Evolutionary conservation across 2,113 vertebrate genomes (phyloP).

Genomic region (Solea solea): DNA sequence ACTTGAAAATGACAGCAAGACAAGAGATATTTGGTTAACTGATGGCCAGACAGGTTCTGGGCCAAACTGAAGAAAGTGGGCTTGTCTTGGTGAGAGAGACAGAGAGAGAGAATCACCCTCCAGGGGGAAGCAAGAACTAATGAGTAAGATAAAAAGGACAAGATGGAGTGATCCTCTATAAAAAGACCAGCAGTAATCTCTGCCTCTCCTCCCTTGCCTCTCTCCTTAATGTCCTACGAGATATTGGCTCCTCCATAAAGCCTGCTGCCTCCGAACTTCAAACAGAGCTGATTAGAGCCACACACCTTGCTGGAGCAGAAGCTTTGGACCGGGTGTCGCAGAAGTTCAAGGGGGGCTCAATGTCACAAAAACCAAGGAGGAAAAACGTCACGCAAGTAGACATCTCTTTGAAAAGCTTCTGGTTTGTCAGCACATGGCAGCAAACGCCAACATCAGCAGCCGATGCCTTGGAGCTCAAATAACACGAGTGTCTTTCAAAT

Average conservation of each 20-base stretch:
- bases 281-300: conserved; percentile 61
- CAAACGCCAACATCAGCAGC: conserved; percentile 4
- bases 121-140: conserved; percentile 58
- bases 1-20: conserved; percentile 16
- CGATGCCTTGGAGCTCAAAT: conserved; percentile 25
- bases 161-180: conserved; percentile 78
- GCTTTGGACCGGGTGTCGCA: conserved; percentile 48
- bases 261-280: conserved; percentile 59
- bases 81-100: conserved; percentile 47
- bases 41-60: conserved; percentile 31
- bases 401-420: conserved; percentile 14
- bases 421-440: conserved; percentile 1
- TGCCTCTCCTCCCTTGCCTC: conserved; percentile 50
- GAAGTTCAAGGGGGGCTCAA: conserved; percentile 53
- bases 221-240: conserved; percentile 69
- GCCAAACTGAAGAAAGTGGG: conserved; percentile 47
- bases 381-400: conserved; percentile 2
- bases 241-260: conserved; percentile 62
- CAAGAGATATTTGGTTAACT: conserved; percentile 45
- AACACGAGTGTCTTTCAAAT: conserved; percentile 37
- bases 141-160: conserved; percentile 77
- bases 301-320: conserved; percentile 60
- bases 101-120: conserved; percentile 47
- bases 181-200: conserved; percentile 76
- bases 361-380: conserved; percentile 30